Evolutionary conservation across 2,888 invertebrate species (phyloP).

Genomic region (Mesorhabditis sp.): DNA sequence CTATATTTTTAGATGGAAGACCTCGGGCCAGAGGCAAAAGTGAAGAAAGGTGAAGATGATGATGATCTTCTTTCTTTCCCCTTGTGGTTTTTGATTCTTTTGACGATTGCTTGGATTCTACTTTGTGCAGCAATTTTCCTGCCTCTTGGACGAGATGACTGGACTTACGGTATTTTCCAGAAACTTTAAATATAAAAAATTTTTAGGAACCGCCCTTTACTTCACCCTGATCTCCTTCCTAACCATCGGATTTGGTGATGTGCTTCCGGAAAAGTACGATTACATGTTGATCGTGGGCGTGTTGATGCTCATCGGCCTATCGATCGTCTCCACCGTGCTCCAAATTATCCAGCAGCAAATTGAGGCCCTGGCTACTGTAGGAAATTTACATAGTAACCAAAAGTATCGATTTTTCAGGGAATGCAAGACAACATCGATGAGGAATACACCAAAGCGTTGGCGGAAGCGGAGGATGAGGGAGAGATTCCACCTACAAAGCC

Average conservation of each 20-base stretch:
- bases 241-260: slow-evolving; percentile 54
- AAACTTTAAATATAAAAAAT: background rate
- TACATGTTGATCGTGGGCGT: slow-evolving; percentile 49
- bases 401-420: slow-evolving; percentile 32
- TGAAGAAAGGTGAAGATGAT: slow-evolving; percentile 14
- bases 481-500: slow-evolving; percentile 12
- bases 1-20: slow-evolving; percentile 21
- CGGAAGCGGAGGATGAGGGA: slow-evolving; percentile 42
- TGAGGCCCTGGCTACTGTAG: slow-evolving; percentile 45
- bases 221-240: slow-evolving; percentile 51
- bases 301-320: slow-evolving; percentile 48
- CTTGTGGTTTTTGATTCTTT: slow-evolving; percentile 42
- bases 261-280: slow-evolving; percentile 40
- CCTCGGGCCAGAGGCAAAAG: slow-evolving; percentile 23
- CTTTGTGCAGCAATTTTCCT: slow-evolving; percentile 47
- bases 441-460: slow-evolving; percentile 49
- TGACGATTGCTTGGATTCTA: slow-evolving; percentile 51
- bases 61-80: slow-evolving; percentile 54
- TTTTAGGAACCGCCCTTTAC: slow-evolving; percentile 44
- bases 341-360: slow-evolving; percentile 55
- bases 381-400: background rate
- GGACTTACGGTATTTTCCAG: slow-evolving; percentile 31
- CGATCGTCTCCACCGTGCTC: slow-evolving; percentile 53
- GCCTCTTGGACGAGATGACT: slow-evolving; percentile 33
- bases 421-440: slow-evolving; percentile 53